Evolutionary conservation across 2,113 vertebrate genomes (phyloP).

Genomic region (Pogona vitticeps): DNA sequence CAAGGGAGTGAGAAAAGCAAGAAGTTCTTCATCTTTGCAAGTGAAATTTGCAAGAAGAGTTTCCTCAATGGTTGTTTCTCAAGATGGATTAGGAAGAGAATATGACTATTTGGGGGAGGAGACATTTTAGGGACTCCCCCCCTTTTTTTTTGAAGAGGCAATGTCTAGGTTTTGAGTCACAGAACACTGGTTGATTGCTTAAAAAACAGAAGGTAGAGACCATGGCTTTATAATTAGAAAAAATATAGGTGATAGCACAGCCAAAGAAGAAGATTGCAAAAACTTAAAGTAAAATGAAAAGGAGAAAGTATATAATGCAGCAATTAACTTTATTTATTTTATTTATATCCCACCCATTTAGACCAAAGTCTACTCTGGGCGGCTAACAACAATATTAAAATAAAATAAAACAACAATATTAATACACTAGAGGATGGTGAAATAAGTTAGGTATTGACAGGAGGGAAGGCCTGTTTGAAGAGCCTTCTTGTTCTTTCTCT

Average conservation of each 20-base stretch:
- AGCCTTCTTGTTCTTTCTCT: too few relatives aligned
- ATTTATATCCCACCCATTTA: too few relatives aligned
- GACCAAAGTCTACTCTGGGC: too few relatives aligned
- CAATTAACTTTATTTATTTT: too few relatives aligned
- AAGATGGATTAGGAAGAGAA: background rate
- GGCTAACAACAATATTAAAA: too few relatives aligned
- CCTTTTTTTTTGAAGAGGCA: background rate
- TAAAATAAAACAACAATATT: too few relatives aligned
- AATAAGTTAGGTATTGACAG: too few relatives aligned
- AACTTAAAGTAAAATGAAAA: background rate
- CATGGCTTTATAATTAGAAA: background rate
- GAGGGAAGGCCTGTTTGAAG: too few relatives aligned
- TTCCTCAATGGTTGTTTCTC: background rate
- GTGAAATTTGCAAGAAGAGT: background rate
- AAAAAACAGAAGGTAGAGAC: background rate
- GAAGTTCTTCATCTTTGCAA: background rate
- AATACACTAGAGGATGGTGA: too few relatives aligned
- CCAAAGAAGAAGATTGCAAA: background rate
- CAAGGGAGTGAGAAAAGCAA: background rate
- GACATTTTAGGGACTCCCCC: too few relatives aligned
- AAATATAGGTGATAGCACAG: background rate
- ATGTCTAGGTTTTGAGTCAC: background rate
- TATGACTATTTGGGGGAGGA: too few relatives aligned
- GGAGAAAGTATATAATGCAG: background rate
- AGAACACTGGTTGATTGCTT: background rate